Evolutionary conservation across 2,888 invertebrate species (phyloP).

Genomic region (Cheilosia variabilis): DNA sequence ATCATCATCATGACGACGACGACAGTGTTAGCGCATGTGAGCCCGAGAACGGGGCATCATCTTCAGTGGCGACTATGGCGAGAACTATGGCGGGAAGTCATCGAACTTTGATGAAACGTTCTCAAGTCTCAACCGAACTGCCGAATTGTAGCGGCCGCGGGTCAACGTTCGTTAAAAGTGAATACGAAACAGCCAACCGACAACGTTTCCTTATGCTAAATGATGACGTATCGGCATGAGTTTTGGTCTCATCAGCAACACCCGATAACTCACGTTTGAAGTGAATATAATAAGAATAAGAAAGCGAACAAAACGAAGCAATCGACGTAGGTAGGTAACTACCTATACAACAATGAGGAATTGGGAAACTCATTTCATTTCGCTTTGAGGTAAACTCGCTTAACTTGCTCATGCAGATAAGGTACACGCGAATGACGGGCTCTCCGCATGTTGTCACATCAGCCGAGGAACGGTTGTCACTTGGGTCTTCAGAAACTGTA

Average conservation of each 20-base stretch:
- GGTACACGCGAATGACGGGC: not conserved
- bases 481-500: too few relatives aligned
- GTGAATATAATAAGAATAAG: conserved; percentile 41
- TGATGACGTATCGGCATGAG: conserved; percentile 60
- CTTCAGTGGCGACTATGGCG: conserved; percentile 19
- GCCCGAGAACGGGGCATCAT: conserved; percentile 23
- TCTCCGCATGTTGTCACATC: too few relatives aligned
- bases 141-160: conserved; percentile 50
- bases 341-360: not conserved
- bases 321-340: conserved; percentile 8
- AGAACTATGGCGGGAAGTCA: conserved; percentile 36
- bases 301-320: conserved; percentile 9
- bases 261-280: conserved; percentile 61
- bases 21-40: conserved; percentile 38
- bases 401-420: conserved; percentile 46
- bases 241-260: conserved; percentile 44
- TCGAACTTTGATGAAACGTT: conserved; percentile 63
- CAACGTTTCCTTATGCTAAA: conserved; percentile 62
- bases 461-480: too few relatives aligned
- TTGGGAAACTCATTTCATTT: conserved; percentile 30
- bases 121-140: conserved; percentile 36
- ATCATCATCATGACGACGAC: conserved; percentile 18
- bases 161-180: conserved; percentile 72
- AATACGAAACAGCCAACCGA: conserved; percentile 51
- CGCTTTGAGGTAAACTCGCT: conserved; percentile 57